Evolutionary conservation across 2,797 vertebrate genomes (phyloP).

Genomic region (Netta rufina): DNA sequence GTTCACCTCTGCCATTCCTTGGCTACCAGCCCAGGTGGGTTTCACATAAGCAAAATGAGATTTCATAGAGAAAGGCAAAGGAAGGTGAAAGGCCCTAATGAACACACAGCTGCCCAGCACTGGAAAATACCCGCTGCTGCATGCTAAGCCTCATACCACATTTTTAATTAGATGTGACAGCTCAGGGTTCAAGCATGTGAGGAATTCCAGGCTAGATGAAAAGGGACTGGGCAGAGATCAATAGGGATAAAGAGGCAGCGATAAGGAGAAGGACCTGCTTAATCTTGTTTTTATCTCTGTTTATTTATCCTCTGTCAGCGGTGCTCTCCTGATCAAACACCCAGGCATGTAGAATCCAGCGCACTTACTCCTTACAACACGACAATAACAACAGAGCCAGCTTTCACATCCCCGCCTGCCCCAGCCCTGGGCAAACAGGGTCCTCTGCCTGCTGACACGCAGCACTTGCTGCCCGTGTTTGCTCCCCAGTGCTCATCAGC

Average conservation of each 20-base stretch:
- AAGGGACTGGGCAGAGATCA: constrained; percentile 46
- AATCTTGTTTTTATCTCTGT: constrained; percentile 74
- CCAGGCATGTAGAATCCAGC: constrained; percentile 46
- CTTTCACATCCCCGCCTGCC: neutral
- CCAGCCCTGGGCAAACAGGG: constrained; percentile 7
- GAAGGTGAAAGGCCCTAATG: neutral
- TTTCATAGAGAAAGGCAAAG: constrained; percentile 2
- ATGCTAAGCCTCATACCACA: neutral
- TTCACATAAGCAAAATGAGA: neutral
- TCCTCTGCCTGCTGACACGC: neutral
- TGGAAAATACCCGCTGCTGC: constrained; percentile 24
- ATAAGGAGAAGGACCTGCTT: constrained; percentile 70
- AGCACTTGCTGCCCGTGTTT: neutral
- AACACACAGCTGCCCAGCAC: neutral
- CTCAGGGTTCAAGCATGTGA: constrained; percentile 56
- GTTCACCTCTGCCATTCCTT: neutral
- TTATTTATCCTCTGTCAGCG: constrained; percentile 70
- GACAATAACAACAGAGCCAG: constrained; percentile 27
- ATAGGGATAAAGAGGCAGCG: constrained; percentile 55
- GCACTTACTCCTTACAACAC: constrained; percentile 25
- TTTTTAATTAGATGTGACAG: constrained; percentile 70
- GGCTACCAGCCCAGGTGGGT: neutral
- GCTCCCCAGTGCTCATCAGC: neutral
- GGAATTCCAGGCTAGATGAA: constrained; percentile 66
- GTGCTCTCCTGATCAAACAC: constrained; percentile 67